Conservation (phyloP, 2,113 vertebrate genomes). For the Gasterosteus nipponicus region DNA sequence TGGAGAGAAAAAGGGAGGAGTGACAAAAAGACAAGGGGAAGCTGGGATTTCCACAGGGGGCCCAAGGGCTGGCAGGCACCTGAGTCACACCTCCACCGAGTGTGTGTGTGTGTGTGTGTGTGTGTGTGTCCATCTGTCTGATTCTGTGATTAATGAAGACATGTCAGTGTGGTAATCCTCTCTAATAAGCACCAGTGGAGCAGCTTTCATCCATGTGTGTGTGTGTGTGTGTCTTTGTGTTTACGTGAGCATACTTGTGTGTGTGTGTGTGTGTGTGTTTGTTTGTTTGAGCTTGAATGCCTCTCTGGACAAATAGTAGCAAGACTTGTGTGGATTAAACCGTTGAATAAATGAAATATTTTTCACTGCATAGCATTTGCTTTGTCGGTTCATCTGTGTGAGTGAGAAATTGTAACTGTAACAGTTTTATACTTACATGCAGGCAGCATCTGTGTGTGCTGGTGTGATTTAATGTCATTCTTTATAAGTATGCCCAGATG, state of each 20-base stretch:
- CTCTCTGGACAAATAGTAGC: not conserved
- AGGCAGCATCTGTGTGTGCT: not conserved
- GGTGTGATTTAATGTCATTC: constrained; percentile 65
- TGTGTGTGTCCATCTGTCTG: constrained; percentile 59
- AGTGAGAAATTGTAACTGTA: too few relatives aligned
- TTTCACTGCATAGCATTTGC: not conserved
- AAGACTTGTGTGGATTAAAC: not conserved
- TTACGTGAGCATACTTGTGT: too few relatives aligned
- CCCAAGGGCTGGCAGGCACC: constrained; percentile 67
- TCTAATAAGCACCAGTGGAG: constrained; percentile 82
- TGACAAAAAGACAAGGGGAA: constrained; percentile 58
- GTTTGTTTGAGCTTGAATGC: not conserved
- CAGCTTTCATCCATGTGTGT: constrained; percentile 55
- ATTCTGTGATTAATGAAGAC: constrained; percentile 91
- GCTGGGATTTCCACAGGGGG: constrained; percentile 59
- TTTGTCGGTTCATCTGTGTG: constrained; percentile 9
- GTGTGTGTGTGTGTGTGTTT: constrained; percentile 10
- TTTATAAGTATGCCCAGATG: constrained; percentile 97
- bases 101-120: constrained; percentile 48
- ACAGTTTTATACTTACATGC: too few relatives aligned
- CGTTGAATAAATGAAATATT: constrained; percentile 1
- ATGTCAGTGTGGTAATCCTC: constrained; percentile 87
- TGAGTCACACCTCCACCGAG: constrained; percentile 65
- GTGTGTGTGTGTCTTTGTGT: constrained; percentile 6
- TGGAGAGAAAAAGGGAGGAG: constrained; percentile 48